Evolutionary conservation across 2,888 invertebrate species (phyloP).

Genomic region (Parnassius apollo): DNA sequence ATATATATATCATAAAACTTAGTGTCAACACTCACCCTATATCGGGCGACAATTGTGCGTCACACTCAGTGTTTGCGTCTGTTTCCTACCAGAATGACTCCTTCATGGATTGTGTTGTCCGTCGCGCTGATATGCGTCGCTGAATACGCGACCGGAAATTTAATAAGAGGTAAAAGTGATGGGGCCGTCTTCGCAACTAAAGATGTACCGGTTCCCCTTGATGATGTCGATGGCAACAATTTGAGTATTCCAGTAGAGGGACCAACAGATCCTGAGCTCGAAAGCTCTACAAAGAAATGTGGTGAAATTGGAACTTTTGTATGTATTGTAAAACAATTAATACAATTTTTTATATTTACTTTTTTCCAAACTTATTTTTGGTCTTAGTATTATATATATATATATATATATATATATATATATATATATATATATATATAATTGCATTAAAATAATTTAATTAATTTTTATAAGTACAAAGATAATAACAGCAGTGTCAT

Average conservation of each 20-base stretch:
- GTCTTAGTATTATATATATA: too few relatives aligned
- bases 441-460: too few relatives aligned
- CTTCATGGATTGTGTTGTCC: constrained; percentile 34
- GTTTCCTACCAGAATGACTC: constrained; percentile 38
- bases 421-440: too few relatives aligned
- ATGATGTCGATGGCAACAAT: constrained; percentile 32
- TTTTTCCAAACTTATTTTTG: too few relatives aligned
- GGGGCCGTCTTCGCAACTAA: constrained; percentile 31
- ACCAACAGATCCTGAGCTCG: constrained; percentile 2
- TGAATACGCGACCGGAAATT: constrained; percentile 41
- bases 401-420: too few relatives aligned
- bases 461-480: too few relatives aligned
- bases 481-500: too few relatives aligned
- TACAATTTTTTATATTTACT: not conserved
- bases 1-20: constrained; percentile 24
- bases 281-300: constrained; percentile 38
- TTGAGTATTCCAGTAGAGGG: constrained; percentile 31
- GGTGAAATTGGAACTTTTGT: constrained; percentile 59
- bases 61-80: constrained; percentile 31
- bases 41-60: constrained; percentile 30
- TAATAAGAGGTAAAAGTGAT: constrained; percentile 39
- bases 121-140: constrained; percentile 33
- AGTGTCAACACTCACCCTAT: constrained; percentile 33
- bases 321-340: constrained; percentile 39
- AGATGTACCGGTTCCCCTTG: constrained; percentile 33